phyloP scores from a whole-genome alignment of 2,113 vertebrate genomes.

The Pelobates fuscus region DNA sequence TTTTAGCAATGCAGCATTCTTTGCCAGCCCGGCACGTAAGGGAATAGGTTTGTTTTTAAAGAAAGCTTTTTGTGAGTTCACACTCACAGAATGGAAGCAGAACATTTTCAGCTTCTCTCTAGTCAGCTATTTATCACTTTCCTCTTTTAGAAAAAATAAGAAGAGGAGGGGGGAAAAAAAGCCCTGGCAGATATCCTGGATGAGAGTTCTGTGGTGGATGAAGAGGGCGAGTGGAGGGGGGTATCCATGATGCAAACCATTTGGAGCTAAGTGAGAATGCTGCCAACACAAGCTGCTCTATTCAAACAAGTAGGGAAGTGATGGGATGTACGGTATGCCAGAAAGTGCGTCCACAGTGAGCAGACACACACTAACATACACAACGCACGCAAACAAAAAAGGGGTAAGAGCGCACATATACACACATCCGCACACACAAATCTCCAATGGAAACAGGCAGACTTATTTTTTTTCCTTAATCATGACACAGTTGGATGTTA shows the following conservation, averaged over 20 bases:
- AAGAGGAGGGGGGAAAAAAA: conserved; percentile 58
- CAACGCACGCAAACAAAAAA: conserved; percentile 42
- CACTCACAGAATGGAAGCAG: conserved; percentile 48
- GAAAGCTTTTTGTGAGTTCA: conserved; percentile 67
- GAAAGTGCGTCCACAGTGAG: conserved; percentile 72
- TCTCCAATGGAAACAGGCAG: conserved; percentile 80
- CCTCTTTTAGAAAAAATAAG: conserved; percentile 61
- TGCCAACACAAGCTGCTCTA: conserved; percentile 99
- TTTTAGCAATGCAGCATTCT: conserved; percentile 23
- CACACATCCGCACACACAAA: conserved; percentile 51
- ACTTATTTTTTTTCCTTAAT: no score
- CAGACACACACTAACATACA: conserved; percentile 29
- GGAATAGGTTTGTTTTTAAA: conserved; percentile 42
- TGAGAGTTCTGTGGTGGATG: conserved; percentile 71
- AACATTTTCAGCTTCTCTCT: conserved; percentile 78
- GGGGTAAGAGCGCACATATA: conserved; percentile 11
- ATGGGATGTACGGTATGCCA: conserved; percentile 98
- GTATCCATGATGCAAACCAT: conserved; percentile 99
- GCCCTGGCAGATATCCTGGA: conserved; percentile 77
- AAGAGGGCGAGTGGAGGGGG: conserved; percentile 73
- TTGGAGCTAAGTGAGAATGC: conserved; percentile 88
- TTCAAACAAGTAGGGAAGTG: conserved; percentile 99
- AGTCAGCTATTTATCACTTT: conserved; percentile 80
- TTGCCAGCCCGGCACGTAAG: conserved; percentile 25
- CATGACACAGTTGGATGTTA: conserved; percentile 84